These are phyloP conservation scores for Hymenopus coronatus DNA, from an alignment of 2,888 invertebrate genomes.

Conservation along the genomic window DNA sequence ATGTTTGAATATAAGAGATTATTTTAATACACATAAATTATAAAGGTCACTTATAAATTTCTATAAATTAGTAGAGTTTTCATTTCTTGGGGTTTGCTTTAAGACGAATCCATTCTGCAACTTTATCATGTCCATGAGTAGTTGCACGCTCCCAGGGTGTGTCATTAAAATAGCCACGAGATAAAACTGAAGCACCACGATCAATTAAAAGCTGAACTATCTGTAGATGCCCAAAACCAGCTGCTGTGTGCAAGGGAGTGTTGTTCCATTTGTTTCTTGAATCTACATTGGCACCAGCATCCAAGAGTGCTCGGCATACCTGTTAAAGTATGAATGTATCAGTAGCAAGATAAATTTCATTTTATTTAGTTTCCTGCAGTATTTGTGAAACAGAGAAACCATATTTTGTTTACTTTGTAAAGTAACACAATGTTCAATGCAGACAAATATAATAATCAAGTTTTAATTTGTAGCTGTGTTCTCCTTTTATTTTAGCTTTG, in stretches of 20 bases:
- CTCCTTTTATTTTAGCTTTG: too few species aligned
- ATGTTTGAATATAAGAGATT: too few species aligned
- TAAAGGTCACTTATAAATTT: too few species aligned
- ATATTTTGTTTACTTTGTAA: too few species aligned
- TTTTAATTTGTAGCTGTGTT: too few species aligned
- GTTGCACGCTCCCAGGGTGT: background rate
- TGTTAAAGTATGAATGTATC: background rate
- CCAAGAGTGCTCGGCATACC: background rate
- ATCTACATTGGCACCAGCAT: background rate
- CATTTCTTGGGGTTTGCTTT: background rate
- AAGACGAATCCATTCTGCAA: background rate
- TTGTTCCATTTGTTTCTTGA: background rate
- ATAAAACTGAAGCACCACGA: background rate
- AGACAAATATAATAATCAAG: too few species aligned
- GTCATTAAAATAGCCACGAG: background rate
- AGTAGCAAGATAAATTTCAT: background rate
- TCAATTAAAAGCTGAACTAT: background rate
- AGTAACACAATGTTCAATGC: too few species aligned
- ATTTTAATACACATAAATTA: too few species aligned
- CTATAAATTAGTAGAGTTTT: background rate
- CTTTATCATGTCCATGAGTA: background rate
- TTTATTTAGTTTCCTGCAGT: too few species aligned
- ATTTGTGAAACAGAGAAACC: too few species aligned
- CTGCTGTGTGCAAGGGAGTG: background rate
- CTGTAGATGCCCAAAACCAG: background rate